A percentile compares a stretch with the other conserved stretches of the same genome.
Evolutionary conservation across 2,797 vertebrate species (phyloP).

Genomic region (Chaenodraco wilsoni): DNA sequence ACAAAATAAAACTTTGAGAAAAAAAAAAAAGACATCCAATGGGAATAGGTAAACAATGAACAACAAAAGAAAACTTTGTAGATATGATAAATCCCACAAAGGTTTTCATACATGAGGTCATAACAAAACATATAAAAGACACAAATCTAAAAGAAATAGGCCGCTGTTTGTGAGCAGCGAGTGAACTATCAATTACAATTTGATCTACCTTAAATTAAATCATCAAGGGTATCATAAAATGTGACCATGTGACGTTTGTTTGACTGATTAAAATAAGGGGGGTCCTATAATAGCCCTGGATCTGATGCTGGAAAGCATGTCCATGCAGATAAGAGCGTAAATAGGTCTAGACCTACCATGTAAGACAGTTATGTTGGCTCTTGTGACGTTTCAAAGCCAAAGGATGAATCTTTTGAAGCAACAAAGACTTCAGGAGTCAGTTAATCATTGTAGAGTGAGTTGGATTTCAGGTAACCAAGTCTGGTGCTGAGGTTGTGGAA

Average conservation of each 20-base stretch:
- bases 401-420: not conserved
- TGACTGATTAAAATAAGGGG: not conserved
- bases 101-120: not conserved
- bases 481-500: not conserved
- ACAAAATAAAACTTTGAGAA: slow-evolving; percentile 15
- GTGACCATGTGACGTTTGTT: not conserved
- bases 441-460: not conserved
- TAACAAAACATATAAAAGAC: not conserved
- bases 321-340: not conserved
- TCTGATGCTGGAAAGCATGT: not conserved
- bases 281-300: not conserved
- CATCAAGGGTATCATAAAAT: slow-evolving; percentile 1
- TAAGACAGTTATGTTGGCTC: not conserved
- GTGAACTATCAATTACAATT: not conserved
- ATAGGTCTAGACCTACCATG: not conserved
- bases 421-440: not conserved
- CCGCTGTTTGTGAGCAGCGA: not conserved
- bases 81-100: slow-evolving; percentile 5
- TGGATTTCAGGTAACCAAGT: not conserved
- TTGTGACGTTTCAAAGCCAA: not conserved
- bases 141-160: not conserved
- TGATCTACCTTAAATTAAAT: not conserved
- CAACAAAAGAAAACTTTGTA: not conserved
- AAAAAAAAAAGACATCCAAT: slow-evolving; percentile 21
- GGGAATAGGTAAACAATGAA: slow-evolving; percentile 7